These are phyloP conservation scores for Drosophila oshimai DNA, from an alignment of 1,140 invertebrate genomes.

Conservation along the genomic window DNA sequence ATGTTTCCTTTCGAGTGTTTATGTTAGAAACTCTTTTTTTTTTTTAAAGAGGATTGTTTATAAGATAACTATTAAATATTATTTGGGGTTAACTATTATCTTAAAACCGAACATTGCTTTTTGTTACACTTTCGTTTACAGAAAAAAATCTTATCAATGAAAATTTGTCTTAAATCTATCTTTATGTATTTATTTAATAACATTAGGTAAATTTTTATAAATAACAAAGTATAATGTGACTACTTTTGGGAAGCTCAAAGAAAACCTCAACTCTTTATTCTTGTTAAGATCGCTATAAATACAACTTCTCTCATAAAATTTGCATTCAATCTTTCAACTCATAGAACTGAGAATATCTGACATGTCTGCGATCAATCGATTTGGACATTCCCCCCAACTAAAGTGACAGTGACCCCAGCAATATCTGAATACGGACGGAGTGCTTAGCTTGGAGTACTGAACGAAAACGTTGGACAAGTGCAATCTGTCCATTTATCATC, in stretches of 20 bases:
- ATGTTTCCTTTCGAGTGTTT: conserved; percentile 14
- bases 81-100: not conserved
- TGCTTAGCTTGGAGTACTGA: conserved; percentile 13
- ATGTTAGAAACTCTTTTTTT: not conserved
- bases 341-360: not conserved
- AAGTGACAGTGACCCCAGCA: conserved; percentile 28
- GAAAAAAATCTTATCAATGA: too few species aligned
- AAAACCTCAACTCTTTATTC: not conserved
- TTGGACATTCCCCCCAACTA: not conserved
- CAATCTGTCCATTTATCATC: conserved; percentile 43
- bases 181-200: too few species aligned
- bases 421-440: conserved; percentile 3
- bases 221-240: too few species aligned
- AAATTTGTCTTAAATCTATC: too few species aligned
- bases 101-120: not conserved
- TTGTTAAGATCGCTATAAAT: too few species aligned
- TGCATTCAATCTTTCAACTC: not conserved
- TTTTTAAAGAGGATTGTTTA: conserved; percentile 2
- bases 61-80: not conserved
- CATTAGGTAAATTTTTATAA: too few species aligned
- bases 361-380: conserved; percentile 11
- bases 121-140: not conserved
- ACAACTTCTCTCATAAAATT: not conserved
- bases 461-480: conserved; percentile 31
- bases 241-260: too few species aligned